A percentile compares a stretch with the other conserved stretches of the same genome.
phyloP scores from a whole-genome alignment of 2,113 vertebrate genomes.

The Corvus moneduloides region DNA sequence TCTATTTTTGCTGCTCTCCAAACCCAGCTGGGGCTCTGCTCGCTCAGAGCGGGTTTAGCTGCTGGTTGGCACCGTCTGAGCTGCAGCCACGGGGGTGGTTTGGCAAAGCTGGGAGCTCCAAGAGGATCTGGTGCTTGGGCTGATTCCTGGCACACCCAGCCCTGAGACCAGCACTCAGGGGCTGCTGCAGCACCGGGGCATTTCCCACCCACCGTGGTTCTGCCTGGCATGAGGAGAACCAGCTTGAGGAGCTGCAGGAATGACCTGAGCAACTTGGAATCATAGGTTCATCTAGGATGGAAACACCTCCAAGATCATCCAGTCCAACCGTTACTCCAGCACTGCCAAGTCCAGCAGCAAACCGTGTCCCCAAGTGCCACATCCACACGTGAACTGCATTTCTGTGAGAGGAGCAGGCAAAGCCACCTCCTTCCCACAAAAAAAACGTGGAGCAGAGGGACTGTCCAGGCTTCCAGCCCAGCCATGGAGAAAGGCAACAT shows the following conservation, averaged over 20 bases:
- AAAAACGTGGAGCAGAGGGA: rapidly evolving
- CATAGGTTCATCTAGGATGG: neutral
- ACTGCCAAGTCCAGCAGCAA: neutral
- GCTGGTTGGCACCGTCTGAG: neutral
- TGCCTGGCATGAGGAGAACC: neutral
- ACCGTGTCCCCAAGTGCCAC: neutral
- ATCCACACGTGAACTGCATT: neutral
- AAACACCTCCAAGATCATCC: neutral
- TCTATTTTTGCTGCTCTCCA: neutral
- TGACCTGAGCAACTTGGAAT: neutral
- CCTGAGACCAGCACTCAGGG: neutral
- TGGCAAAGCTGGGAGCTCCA: neutral
- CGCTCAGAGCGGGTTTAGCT: rapidly evolving
- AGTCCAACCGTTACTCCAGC: neutral
- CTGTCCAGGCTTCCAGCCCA: neutral
- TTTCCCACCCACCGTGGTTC: rapidly evolving
- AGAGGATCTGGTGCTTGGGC: neutral
- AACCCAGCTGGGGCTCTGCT: neutral
- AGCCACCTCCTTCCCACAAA: neutral
- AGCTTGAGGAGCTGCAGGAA: neutral
- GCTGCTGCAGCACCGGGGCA: neutral
- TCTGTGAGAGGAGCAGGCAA: neutral
- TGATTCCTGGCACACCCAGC: neutral
- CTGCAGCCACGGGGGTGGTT: rapidly evolving
- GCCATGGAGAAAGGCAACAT: rapidly evolving